Evolutionary conservation across 2,888 invertebrate genomes (phyloP), one percentile per base, ranked within the genome.

Genomic region (Phrixothrix hirtus): DNA sequence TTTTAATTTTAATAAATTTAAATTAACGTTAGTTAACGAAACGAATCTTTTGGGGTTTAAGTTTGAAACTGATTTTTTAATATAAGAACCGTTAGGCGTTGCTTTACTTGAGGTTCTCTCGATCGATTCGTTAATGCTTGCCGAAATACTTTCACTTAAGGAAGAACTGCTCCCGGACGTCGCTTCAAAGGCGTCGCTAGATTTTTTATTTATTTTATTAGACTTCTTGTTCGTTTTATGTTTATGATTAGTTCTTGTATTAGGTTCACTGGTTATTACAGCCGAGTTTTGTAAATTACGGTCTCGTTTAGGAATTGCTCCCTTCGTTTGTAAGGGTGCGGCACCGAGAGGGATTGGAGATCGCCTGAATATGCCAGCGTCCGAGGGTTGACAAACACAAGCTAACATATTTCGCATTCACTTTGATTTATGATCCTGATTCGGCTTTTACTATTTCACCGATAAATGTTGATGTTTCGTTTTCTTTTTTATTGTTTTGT

Each of bases 331-430:
- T 45, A 73, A 55, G 7, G 67, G 79, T 69, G 68, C 75, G 62
- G 76, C 76, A 75, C 72, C 73, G 65, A 68, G 74, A 71, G 65
- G 78, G 68, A 68, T 79, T 72, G 65, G 82, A 72, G 75, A 82
- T 77, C 69, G 80, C 78, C 81, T 79, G 77, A 70, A 80, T 69
- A 70, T 80, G 69, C 68, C 80, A 59, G 82, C 81, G 67, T 83
- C 83, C 62, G 80, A 77, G 55, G 84, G 84, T 71, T 84, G 84
- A 73, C 84, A 85, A 63, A 84, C 83, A 77, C 84, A 85, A 68
- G 83, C 83, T 78, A 85, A 77, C 85, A 85, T 85, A 75, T 77
- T 80, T 59, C 32, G 32, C 44, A 43, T 42, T 13, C 42, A 42
- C 34, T 51, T 39, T 43, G 30, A 43, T 43, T 45, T 38, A 26